Conservation (phyloP, 2,113 vertebrate genomes). For the Pterocles burchelli region DNA sequence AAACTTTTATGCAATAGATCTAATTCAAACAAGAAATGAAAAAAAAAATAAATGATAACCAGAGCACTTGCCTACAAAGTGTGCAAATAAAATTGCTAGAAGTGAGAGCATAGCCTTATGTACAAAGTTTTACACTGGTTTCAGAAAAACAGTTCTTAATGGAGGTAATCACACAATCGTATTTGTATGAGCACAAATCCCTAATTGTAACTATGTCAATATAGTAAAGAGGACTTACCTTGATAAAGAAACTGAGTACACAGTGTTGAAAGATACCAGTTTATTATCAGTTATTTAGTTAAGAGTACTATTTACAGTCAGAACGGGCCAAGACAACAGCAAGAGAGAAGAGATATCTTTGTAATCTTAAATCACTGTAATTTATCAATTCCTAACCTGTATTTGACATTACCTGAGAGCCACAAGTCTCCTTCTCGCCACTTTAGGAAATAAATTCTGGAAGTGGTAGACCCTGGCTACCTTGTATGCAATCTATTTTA, state of each 20-base stretch:
- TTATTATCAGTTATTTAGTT: neutral
- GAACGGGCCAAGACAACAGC: neutral
- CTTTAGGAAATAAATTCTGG: neutral
- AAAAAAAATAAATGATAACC: neutral
- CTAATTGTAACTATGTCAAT: neutral
- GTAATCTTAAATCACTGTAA: neutral
- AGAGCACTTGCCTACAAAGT: neutral
- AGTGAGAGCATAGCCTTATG: neutral
- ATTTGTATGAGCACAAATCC: neutral
- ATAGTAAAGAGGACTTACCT: neutral
- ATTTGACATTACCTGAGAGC: neutral
- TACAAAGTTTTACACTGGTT: neutral
- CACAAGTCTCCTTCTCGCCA: neutral
- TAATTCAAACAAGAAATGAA: neutral
- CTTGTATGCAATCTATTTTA: neutral
- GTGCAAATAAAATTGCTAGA: neutral
- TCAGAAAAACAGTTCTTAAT: neutral
- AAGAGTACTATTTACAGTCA: neutral
- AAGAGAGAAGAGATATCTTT: neutral
- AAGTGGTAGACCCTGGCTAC: neutral
- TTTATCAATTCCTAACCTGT: neutral
- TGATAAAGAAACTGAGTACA: neutral
- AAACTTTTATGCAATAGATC: neutral
- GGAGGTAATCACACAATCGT: neutral
- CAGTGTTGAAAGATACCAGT: neutral